A percentile compares a stretch with the other conserved stretches of the same genome.
phyloP scores from a whole-genome alignment of 2,888 invertebrate genomes.

The Drosophila lutescens region DNA sequence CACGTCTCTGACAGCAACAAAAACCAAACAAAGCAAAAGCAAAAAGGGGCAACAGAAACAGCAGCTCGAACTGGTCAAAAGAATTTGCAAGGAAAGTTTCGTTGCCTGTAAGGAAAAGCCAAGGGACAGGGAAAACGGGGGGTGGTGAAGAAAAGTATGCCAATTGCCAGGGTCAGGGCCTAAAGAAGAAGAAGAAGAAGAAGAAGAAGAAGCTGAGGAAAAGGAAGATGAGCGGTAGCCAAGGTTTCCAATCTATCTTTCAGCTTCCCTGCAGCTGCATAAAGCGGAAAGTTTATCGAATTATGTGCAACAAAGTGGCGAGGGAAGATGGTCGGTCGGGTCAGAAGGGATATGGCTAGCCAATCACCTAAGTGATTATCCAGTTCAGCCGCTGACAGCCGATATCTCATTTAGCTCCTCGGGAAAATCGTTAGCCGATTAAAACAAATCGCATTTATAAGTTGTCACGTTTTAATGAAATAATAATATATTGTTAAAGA shows the following conservation, averaged over 20 bases:
- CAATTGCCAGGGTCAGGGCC: constrained; percentile 25
- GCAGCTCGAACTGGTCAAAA: constrained; percentile 19
- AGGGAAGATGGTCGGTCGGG: neutral
- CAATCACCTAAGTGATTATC: neutral
- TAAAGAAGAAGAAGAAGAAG: neutral
- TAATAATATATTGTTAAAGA: neutral
- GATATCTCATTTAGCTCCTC: constrained; percentile 3
- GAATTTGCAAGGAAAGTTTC: constrained; percentile 19
- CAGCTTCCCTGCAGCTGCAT: constrained; percentile 3
- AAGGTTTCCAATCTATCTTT: neutral
- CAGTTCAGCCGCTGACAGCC: neutral
- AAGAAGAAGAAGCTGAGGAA: neutral
- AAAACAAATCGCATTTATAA: too few relatives aligned
- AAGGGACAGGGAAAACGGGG: neutral
- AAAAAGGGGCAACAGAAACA: neutral
- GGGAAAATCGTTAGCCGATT: neutral
- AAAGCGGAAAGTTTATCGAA: constrained; percentile 6
- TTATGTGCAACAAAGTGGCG: constrained; percentile 11
- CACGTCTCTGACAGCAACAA: constrained; percentile 27
- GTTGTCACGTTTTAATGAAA: too few relatives aligned
- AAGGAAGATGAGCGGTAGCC: neutral
- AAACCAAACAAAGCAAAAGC: neutral
- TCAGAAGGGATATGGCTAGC: neutral
- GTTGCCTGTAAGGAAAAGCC: too few relatives aligned
- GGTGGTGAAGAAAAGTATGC: neutral